A percentile compares a stretch with the other conserved stretches of the same genome.
Conservation (phyloP, 2,797 vertebrate species). For the Tamandua tetradactyla region DNA sequence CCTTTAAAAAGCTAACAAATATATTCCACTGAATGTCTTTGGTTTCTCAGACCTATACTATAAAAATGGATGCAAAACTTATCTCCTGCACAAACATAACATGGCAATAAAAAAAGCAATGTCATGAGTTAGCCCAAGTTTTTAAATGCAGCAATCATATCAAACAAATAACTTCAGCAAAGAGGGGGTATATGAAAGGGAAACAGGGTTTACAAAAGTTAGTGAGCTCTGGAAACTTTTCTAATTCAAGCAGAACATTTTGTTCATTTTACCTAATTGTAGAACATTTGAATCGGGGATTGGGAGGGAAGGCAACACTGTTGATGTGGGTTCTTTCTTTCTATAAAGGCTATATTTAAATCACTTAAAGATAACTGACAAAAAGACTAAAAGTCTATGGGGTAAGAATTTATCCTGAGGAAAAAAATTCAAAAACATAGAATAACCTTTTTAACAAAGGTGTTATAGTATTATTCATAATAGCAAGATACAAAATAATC, state of each 20-base stretch:
- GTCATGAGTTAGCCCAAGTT: slow-evolving; percentile 40
- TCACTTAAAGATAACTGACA: slow-evolving; percentile 32
- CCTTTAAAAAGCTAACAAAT: slow-evolving; percentile 46
- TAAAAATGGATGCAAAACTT: slow-evolving; percentile 53
- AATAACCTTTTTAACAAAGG: slow-evolving; percentile 35
- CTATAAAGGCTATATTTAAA: slow-evolving; percentile 48
- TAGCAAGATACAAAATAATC: slow-evolving; percentile 17
- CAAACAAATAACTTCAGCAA: slow-evolving; percentile 58
- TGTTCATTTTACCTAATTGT: background rate
- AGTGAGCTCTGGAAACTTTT: slow-evolving; percentile 9
- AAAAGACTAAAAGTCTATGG: slow-evolving; percentile 27
- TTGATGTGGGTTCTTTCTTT: background rate
- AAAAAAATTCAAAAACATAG: slow-evolving; percentile 16
- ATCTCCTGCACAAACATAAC: slow-evolving; percentile 61
- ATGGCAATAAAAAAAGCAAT: slow-evolving; percentile 59
- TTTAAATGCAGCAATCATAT: slow-evolving; percentile 59
- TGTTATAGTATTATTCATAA: slow-evolving; percentile 17
- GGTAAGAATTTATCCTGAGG: slow-evolving; percentile 21
- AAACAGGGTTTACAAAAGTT: slow-evolving; percentile 46
- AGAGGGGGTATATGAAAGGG: background rate
- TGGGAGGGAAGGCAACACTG: background rate
- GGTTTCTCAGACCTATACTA: background rate
- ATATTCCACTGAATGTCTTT: background rate
- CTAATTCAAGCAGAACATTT: slow-evolving; percentile 26
- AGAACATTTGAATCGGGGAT: background rate